Percentiles rank a stretch among this genome's conserved stretches.
Conservation (phyloP, 2,113 vertebrate species). For the Otus sunia region DNA sequence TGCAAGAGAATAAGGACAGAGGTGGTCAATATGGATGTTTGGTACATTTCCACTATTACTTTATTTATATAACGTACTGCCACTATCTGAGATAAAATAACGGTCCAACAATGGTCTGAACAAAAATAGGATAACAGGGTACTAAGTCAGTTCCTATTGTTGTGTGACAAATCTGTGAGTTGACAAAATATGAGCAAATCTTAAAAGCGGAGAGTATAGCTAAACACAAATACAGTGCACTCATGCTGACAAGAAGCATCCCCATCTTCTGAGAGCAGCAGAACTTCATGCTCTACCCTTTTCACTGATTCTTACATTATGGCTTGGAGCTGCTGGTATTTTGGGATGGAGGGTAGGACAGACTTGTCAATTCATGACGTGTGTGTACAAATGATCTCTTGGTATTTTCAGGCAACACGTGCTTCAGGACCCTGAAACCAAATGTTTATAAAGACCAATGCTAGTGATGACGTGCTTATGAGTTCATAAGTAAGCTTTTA, state of each 20-base stretch:
- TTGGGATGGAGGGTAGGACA: neutral
- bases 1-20: neutral
- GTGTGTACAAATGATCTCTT: neutral
- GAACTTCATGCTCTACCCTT: neutral
- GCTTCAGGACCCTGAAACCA: neutral
- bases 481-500: neutral
- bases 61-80: neutral
- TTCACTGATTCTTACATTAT: neutral
- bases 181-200: neutral
- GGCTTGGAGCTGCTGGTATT: neutral
- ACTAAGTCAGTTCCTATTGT: neutral
- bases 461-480: neutral
- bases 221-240: neutral
- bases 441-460: neutral
- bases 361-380: accelerated
- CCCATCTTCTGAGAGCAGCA: neutral
- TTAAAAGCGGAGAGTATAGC: neutral
- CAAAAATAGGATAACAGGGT: neutral
- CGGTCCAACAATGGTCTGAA: neutral
- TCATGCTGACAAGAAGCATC: neutral
- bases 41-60: neutral
- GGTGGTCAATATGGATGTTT: neutral
- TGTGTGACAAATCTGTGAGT: neutral
- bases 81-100: neutral
- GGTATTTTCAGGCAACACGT: neutral